phyloP scores from a whole-genome alignment of 2,113 vertebrate genomes.

The Taurulus bubalis region DNA sequence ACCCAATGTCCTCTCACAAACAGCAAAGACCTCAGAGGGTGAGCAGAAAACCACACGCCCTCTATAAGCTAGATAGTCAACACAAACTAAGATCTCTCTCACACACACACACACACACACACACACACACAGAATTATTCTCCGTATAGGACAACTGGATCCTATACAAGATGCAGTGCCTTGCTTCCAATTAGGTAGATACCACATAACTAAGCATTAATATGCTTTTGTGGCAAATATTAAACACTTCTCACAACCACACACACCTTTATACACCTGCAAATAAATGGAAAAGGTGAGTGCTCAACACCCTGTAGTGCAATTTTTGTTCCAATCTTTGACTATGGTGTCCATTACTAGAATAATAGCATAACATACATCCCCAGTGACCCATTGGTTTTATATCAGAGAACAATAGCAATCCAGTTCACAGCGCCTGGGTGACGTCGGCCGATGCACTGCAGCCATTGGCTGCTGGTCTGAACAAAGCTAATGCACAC shows the following conservation, averaged over 20 bases:
- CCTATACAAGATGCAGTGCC: neutral
- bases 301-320: neutral
- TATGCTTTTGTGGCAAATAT: neutral
- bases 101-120: neutral
- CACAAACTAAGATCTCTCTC: neutral
- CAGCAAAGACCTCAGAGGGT: constrained; percentile 37
- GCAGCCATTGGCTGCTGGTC: constrained; percentile 68
- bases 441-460: constrained; percentile 53
- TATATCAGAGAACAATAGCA: constrained; percentile 75
- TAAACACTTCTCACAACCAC: neutral
- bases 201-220: neutral
- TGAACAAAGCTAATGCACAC: constrained; percentile 72
- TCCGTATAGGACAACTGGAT: neutral
- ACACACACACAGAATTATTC: neutral
- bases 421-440: constrained; percentile 34
- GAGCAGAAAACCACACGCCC: constrained; percentile 47
- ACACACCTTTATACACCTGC: too few species aligned
- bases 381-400: constrained; percentile 61
- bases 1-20: constrained; percentile 73
- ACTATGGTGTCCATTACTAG: neutral
- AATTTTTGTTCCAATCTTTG: neutral
- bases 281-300: too few species aligned
- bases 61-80: neutral
- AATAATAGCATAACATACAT: constrained; percentile 9
- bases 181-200: neutral